These are phyloP conservation scores for Cygnus atratus DNA, from an alignment of 2,113 vertebrate species.

Conservation along the genomic window DNA sequence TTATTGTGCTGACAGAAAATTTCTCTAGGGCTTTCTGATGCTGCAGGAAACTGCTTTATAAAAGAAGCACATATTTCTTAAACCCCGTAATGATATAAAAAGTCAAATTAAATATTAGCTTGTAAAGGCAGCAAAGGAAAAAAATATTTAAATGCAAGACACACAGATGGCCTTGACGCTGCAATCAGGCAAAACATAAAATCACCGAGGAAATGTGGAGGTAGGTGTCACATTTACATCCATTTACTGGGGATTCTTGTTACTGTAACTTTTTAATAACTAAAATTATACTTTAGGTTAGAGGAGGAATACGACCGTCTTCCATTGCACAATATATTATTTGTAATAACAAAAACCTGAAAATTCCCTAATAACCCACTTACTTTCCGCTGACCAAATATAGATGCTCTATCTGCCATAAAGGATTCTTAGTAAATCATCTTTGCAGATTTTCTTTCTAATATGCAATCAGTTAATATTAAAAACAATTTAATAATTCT, in stretches of 20 bases:
- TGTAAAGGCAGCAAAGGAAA: background rate
- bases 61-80: background rate
- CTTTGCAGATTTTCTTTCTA: background rate
- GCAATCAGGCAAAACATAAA: background rate
- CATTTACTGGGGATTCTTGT: background rate
- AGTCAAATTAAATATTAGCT: background rate
- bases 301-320: background rate
- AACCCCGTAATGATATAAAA: background rate
- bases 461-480: background rate
- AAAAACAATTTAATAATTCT: background rate
- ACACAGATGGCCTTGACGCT: background rate
- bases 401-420: background rate
- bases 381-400: background rate
- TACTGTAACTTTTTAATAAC: background rate
- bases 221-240: background rate
- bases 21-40: background rate
- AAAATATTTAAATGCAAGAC: background rate
- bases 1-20: background rate
- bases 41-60: background rate
- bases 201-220: background rate
- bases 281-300: background rate
- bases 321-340: background rate
- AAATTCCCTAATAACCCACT: background rate
- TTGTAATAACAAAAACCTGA: background rate
- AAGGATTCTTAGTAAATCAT: background rate